phyloP scores from a whole-genome alignment of 2,113 vertebrate species.

The Periophthalmodon schlosseri region DNA sequence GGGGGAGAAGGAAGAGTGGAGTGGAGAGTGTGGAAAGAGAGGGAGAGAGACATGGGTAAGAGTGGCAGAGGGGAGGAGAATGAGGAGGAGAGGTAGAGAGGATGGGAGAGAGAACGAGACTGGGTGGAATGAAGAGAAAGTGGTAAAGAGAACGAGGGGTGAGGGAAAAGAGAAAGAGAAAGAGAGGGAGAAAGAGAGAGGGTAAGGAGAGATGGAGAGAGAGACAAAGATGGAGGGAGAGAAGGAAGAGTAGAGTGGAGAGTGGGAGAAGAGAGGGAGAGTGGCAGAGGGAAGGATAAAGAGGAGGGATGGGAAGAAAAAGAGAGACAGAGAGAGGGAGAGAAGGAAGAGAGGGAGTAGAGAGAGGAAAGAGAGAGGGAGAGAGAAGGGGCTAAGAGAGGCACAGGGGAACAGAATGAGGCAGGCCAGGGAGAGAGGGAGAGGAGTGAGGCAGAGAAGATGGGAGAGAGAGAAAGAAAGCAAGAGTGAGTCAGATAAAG shows the following conservation, averaged over 20 bases:
- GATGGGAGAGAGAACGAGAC: background rate
- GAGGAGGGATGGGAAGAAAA: background rate
- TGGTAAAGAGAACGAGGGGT: too few species aligned
- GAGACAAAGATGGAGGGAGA: background rate
- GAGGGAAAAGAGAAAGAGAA: background rate
- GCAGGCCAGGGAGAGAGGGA: background rate
- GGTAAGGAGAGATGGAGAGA: background rate
- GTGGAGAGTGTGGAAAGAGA: too few species aligned
- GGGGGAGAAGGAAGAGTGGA: too few species aligned
- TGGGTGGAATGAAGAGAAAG: too few species aligned
- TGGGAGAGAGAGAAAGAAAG: background rate
- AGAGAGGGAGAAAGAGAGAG: background rate
- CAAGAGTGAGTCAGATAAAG: background rate
- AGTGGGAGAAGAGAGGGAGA: background rate
- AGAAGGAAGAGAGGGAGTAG: background rate
- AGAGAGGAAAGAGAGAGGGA: background rate
- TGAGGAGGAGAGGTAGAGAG: too few species aligned
- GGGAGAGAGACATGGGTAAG: too few species aligned
- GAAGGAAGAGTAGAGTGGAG: too few species aligned
- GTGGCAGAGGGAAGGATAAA: background rate
- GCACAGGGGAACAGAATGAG: background rate
- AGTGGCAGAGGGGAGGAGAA: too few species aligned
- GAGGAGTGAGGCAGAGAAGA: background rate
- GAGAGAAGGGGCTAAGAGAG: background rate
- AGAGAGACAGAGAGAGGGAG: background rate